phyloP scores from a whole-genome alignment of 2,113 vertebrate genomes.

The Mormoops blainvillei region DNA sequence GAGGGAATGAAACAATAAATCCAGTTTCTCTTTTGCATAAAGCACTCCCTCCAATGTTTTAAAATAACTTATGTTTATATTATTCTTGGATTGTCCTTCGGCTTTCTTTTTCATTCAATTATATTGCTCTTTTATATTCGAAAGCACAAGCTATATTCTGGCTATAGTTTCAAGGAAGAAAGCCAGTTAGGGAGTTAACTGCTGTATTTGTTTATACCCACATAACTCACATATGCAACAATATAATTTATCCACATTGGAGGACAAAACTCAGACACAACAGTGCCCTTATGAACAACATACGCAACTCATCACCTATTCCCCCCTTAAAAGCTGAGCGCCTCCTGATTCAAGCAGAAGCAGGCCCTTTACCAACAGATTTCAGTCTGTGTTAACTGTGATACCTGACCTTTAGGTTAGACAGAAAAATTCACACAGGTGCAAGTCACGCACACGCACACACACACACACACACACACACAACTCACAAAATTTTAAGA shows the following conservation, averaged over 20 bases:
- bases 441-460: not conserved
- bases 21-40: slow-evolving; percentile 55
- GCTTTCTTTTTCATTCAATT: slow-evolving; percentile 65
- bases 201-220: not conserved
- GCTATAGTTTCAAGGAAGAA: slow-evolving; percentile 27
- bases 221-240: not conserved
- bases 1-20: slow-evolving; percentile 38
- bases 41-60: slow-evolving; percentile 43
- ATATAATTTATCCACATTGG: not conserved
- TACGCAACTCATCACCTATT: not conserved
- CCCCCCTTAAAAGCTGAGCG: not conserved
- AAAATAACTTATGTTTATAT: slow-evolving; percentile 67
- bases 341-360: not conserved
- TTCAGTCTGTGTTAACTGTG: not conserved
- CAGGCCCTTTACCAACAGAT: not conserved
- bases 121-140: slow-evolving; percentile 22
- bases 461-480: not conserved
- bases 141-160: slow-evolving; percentile 32
- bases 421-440: not conserved
- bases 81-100: slow-evolving; percentile 59
- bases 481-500: not conserved
- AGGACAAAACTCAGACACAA: slow-evolving; percentile 31
- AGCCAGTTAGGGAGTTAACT: slow-evolving; percentile 31
- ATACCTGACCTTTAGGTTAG: not conserved
- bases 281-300: not conserved